These are phyloP conservation scores for Drosophila emarginata DNA, from an alignment of 2,888 invertebrate species.

Conservation along the genomic window DNA sequence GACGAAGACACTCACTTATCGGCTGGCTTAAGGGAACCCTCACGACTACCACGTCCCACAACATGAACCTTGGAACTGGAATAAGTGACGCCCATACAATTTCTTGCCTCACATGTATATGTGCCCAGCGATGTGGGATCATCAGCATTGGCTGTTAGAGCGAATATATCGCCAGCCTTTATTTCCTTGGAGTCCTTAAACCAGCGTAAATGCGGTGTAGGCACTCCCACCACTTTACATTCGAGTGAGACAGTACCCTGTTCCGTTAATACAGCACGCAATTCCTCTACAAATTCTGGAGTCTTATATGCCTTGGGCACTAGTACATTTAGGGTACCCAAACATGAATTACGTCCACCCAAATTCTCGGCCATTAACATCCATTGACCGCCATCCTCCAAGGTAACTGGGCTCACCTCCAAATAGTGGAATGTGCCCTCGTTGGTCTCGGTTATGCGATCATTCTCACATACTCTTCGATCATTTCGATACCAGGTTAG, in stretches of 20 bases:
- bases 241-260: slow-evolving; percentile 95
- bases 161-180: slow-evolving; percentile 94
- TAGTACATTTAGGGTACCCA: slow-evolving; percentile 90
- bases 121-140: slow-evolving; percentile 94
- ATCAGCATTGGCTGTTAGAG: slow-evolving; percentile 91
- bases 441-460: slow-evolving; percentile 89
- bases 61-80: slow-evolving; percentile 93
- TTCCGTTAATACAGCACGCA: slow-evolving; percentile 91
- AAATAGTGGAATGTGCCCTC: slow-evolving; percentile 94
- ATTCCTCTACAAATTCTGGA: slow-evolving; percentile 93
- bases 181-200: slow-evolving; percentile 94
- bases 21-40: slow-evolving; percentile 87
- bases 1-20: slow-evolving; percentile 84
- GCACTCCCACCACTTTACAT: slow-evolving; percentile 96
- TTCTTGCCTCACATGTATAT: slow-evolving; percentile 93
- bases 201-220: slow-evolving; percentile 90
- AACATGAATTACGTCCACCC: slow-evolving; percentile 89
- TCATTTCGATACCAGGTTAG: slow-evolving; percentile 95
- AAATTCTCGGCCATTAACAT: slow-evolving; percentile 91
- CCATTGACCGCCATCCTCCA: slow-evolving; percentile 93
- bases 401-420: slow-evolving; percentile 90
- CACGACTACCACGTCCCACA: slow-evolving; percentile 88
- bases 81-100: slow-evolving; percentile 93
- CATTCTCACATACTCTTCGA: slow-evolving; percentile 88
- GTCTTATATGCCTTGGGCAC: slow-evolving; percentile 94